Percentiles rank a stretch among this genome's conserved stretches.
These are phyloP conservation scores for Haliaeetus leucogaster DNA, from an alignment of 2,113 vertebrate species.

Conservation along the genomic window DNA sequence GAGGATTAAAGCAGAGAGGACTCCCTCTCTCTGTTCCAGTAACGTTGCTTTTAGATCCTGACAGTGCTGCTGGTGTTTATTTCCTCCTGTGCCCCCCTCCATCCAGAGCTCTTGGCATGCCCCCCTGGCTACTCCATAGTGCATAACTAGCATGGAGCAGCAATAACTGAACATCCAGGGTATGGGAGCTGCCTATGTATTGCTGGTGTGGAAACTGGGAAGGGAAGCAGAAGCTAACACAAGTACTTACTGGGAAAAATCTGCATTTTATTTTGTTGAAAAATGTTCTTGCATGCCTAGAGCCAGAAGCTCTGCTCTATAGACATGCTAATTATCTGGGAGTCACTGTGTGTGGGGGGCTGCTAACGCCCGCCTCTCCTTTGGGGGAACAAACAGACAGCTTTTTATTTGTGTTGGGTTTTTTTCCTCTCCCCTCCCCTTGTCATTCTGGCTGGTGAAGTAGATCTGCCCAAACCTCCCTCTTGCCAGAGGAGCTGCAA, in stretches of 20 bases:
- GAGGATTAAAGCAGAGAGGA: neutral
- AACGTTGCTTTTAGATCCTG: neutral
- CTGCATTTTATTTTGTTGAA: neutral
- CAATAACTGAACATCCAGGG: neutral
- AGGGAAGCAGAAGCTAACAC: neutral
- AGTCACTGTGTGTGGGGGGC: neutral
- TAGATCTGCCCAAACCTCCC: neutral
- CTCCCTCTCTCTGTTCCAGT: neutral
- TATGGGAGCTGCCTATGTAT: neutral
- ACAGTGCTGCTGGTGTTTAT: neutral
- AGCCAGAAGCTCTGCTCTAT: neutral
- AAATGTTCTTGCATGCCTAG: neutral
- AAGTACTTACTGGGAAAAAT: neutral
- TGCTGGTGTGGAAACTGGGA: neutral
- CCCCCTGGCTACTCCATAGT: neutral
- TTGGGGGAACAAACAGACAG: neutral
- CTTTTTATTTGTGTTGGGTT: neutral
- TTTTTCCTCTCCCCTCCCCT: neutral
- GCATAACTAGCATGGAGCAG: neutral
- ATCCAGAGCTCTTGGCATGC: neutral
- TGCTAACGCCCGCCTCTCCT: neutral
- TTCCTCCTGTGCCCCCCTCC: neutral
- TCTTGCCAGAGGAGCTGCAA: neutral
- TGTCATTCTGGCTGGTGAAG: neutral
- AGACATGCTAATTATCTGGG: neutral